Percentiles rank a stretch among this genome's conserved stretches.
These are phyloP conservation scores for Nannospalax galili DNA, from an alignment of 2,113 vertebrate species.

Conservation along the genomic window DNA sequence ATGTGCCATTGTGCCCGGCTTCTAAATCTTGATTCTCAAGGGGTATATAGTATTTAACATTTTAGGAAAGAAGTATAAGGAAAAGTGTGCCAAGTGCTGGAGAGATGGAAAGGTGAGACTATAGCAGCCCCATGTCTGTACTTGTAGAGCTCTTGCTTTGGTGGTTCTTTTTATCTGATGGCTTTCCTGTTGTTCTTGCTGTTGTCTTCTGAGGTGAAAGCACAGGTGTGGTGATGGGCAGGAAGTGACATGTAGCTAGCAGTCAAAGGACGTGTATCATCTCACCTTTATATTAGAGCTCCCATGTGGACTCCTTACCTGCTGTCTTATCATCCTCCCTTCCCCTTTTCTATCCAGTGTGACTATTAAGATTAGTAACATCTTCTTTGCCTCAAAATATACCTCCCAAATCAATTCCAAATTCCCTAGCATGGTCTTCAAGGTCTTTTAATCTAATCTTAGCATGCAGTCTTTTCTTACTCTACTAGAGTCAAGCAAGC, in stretches of 20 bases:
- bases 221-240: background rate
- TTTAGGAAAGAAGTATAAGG: background rate
- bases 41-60: background rate
- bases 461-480: background rate
- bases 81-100: background rate
- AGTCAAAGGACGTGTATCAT: background rate
- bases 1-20: background rate
- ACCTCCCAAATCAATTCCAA: background rate
- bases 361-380: background rate
- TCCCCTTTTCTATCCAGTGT: background rate
- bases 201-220: background rate
- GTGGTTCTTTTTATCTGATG: background rate
- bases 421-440: background rate
- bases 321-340: background rate
- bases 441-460: background rate
- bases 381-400: background rate
- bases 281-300: background rate
- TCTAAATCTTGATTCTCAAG: slow-evolving; percentile 9
- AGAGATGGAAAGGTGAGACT: background rate
- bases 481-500: background rate
- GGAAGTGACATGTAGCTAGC: background rate
- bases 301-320: background rate
- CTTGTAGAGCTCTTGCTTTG: background rate
- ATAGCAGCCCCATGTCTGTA: background rate
- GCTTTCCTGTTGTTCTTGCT: slow-evolving; percentile 12